Percentiles rank a stretch among this genome's conserved stretches.
phyloP scores from a whole-genome alignment of 1,140 invertebrate genomes.

The Tetramorium alpestre region DNA sequence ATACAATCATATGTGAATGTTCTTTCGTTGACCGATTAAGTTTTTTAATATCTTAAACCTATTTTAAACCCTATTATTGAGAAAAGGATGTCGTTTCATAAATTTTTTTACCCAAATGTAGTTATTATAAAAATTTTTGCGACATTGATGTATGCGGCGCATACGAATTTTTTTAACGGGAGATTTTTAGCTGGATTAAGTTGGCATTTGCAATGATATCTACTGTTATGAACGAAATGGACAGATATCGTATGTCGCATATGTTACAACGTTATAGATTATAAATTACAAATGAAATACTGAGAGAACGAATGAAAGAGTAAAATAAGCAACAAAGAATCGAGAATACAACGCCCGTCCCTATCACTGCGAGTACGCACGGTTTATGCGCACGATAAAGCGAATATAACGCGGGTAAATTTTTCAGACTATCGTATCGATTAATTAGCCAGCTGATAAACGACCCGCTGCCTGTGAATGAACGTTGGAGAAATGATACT shows the following conservation, averaged over 20 bases:
- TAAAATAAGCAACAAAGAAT: neutral
- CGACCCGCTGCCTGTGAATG: conserved; percentile 25
- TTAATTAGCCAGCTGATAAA: conserved; percentile 54
- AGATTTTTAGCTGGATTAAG: neutral
- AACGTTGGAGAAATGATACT: conserved; percentile 36
- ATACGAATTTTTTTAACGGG: neutral
- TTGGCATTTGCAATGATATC: neutral
- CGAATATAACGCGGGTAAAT: conserved; percentile 3
- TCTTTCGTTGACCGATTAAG: neutral
- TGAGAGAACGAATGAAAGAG: neutral
- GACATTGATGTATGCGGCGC: neutral
- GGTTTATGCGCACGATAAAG: neutral
- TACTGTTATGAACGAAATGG: neutral
- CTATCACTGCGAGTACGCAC: neutral
- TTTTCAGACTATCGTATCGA: conserved; percentile 32
- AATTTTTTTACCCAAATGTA: neutral
- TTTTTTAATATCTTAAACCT: neutral
- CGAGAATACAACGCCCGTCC: conserved; percentile 1
- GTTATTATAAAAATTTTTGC: neutral
- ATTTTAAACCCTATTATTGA: too few relatives aligned
- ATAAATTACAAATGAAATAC: neutral
- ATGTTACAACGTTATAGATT: neutral
- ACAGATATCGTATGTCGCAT: neutral
- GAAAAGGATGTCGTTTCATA: neutral
- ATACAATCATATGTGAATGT: neutral